These are phyloP conservation scores for Chrysogorgia sp. DNA, from an alignment of 92 coral and sea anemone species.

Conservation along the genomic window DNA sequence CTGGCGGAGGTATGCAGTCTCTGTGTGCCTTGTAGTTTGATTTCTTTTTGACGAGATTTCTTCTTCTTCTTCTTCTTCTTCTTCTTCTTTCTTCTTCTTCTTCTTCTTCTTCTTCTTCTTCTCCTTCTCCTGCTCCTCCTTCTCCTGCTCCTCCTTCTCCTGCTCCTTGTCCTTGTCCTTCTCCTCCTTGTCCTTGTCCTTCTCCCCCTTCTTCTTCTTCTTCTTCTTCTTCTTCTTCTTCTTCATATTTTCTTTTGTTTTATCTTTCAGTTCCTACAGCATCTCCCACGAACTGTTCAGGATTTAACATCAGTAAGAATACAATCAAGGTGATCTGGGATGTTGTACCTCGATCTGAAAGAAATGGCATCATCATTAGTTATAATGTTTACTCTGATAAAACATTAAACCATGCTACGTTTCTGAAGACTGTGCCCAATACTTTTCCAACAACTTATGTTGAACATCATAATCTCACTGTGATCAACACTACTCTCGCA, in stretches of 20 bases:
- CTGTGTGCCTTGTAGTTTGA: too few species aligned
- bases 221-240: not conserved
- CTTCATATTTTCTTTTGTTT: not conserved
- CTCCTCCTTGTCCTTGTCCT: too few species aligned
- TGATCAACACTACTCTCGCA: not conserved
- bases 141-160: too few species aligned
- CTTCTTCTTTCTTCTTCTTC: too few species aligned
- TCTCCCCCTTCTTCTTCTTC: not conserved
- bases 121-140: too few species aligned
- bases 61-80: too few species aligned
- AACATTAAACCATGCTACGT: not conserved
- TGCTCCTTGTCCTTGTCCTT: not conserved
- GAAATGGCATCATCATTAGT: slow-evolving; percentile 74
- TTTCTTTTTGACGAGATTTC: too few species aligned
- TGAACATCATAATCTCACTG: not conserved
- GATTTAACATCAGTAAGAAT: slow-evolving; percentile 73
- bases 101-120: too few species aligned
- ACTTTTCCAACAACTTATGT: slow-evolving; percentile 1
- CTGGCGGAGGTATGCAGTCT: too few species aligned
- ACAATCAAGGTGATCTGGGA: slow-evolving; percentile 66
- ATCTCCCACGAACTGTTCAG: slow-evolving; percentile 65
- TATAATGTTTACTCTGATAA: slow-evolving; percentile 52
- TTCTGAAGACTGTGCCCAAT: not conserved
- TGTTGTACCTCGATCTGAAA: slow-evolving; percentile 57
- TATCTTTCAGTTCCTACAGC: slow-evolving; percentile 59